These are phyloP conservation scores for Emesis russula DNA, from an alignment of 2,888 invertebrate genomes.

Conservation along the genomic window DNA sequence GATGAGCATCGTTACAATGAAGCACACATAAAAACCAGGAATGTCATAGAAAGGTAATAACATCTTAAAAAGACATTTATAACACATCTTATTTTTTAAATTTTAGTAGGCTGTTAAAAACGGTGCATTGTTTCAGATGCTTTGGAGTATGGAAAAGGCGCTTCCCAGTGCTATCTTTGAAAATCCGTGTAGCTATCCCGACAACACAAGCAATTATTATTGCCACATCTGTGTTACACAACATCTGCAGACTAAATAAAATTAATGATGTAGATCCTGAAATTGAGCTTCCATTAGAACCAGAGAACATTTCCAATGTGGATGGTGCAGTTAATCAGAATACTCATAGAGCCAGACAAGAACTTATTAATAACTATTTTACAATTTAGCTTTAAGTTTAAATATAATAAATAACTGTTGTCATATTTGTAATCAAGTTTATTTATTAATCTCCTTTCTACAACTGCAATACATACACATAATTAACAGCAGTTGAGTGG, in stretches of 20 bases:
- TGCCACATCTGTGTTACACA: conserved; percentile 17
- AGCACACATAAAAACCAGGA: conserved; percentile 76
- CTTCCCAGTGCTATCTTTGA: conserved; percentile 34
- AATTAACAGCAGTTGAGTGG: too few species aligned
- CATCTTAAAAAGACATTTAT: background rate
- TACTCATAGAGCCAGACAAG: too few species aligned
- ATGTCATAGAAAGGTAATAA: conserved; percentile 70
- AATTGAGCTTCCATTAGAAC: too few species aligned
- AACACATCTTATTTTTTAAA: background rate
- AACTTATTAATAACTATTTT: too few species aligned
- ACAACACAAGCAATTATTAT: conserved; percentile 31
- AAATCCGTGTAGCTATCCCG: conserved; percentile 9
- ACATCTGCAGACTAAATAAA: conserved; percentile 2
- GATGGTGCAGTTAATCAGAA: too few species aligned
- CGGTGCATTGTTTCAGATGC: background rate
- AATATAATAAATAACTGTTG: too few species aligned
- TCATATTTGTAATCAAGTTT: too few species aligned
- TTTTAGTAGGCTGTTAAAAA: background rate
- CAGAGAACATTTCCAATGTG: too few species aligned
- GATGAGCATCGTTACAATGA: conserved; percentile 68
- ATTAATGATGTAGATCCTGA: background rate
- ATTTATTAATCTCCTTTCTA: too few species aligned
- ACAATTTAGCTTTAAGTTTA: too few species aligned
- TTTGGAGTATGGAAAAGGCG: conserved; percentile 42
- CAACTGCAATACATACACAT: too few species aligned